Evolutionary conservation across 1,140 invertebrate species (phyloP).

Genomic region (Sipha flava): DNA sequence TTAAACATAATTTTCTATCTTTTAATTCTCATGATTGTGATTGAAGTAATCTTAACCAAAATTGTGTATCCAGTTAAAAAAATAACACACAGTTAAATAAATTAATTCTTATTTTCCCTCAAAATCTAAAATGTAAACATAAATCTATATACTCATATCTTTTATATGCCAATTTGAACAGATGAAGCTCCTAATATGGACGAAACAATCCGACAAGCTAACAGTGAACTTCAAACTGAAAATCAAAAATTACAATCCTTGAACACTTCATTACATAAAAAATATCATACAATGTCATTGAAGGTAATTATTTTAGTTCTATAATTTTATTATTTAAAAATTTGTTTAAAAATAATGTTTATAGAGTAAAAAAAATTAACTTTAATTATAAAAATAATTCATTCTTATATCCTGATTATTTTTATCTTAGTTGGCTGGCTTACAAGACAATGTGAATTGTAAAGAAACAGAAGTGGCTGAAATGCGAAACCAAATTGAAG

Average conservation of each 20-base stretch:
- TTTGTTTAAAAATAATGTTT: conserved; percentile 14
- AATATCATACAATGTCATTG: conserved; percentile 83
- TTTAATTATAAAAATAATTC: too few species aligned
- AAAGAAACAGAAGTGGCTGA: conserved; percentile 91
- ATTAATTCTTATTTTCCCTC: too few species aligned
- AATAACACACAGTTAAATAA: too few species aligned
- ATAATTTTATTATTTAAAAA: background rate
- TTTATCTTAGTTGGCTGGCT: conserved; percentile 61
- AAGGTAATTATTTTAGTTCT: conserved; percentile 49
- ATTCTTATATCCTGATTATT: too few species aligned
- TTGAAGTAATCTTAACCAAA: too few species aligned
- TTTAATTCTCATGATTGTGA: too few species aligned
- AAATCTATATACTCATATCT: too few species aligned
- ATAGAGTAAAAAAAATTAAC: too few species aligned
- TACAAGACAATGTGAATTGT: conserved; percentile 82
- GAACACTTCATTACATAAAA: conserved; percentile 86
- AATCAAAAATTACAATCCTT: conserved; percentile 85
- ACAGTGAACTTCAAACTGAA: conserved; percentile 79
- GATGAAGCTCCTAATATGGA: conserved; percentile 60
- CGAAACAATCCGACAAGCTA: conserved; percentile 70
- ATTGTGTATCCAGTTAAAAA: too few species aligned
- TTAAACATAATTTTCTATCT: too few species aligned
- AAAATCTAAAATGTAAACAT: too few species aligned
- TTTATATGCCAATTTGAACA: too few species aligned
- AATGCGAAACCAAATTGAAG: conserved; percentile 89